Evolutionary conservation across 2,888 invertebrate genomes (phyloP).

Genomic region (Megastigmus dorsalis): DNA sequence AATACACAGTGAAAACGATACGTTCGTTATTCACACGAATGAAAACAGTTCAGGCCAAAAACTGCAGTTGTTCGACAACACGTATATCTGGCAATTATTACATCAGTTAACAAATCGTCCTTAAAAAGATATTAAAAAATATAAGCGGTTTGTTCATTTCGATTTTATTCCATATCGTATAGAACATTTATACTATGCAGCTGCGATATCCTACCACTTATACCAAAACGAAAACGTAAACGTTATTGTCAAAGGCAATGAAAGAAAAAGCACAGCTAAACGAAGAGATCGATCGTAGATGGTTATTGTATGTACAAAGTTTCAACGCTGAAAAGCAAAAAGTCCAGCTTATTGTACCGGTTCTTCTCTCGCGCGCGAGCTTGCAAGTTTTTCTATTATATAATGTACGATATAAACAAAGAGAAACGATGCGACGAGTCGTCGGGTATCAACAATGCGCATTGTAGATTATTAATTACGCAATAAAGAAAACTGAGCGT

Average conservation of each 20-base stretch:
- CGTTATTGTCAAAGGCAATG: neutral
- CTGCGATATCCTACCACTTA: neutral
- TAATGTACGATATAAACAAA: neutral
- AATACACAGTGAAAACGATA: neutral
- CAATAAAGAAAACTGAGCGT: conserved; percentile 7
- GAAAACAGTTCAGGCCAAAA: conserved; percentile 1
- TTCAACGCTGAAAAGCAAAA: conserved; percentile 8
- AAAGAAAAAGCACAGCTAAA: neutral
- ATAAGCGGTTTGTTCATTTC: neutral
- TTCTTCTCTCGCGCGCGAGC: conserved; percentile 22
- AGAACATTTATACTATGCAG: conserved; percentile 15
- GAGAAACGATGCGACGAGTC: neutral
- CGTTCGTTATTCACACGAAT: neutral
- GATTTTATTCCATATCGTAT: neutral
- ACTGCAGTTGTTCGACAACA: conserved; percentile 10
- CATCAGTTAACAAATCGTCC: conserved; percentile 17
- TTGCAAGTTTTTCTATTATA: conserved; percentile 42
- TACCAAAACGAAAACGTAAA: neutral
- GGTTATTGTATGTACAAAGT: conserved; percentile 27
- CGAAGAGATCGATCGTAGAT: conserved; percentile 21
- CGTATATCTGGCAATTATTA: conserved; percentile 18
- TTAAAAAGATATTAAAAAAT: neutral
- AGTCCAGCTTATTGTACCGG: neutral
- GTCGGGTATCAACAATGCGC: neutral
- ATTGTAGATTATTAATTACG: conserved; percentile 12